These are phyloP conservation scores for Pelecanus crispus DNA, from an alignment of 2,113 vertebrate species.

Conservation along the genomic window DNA sequence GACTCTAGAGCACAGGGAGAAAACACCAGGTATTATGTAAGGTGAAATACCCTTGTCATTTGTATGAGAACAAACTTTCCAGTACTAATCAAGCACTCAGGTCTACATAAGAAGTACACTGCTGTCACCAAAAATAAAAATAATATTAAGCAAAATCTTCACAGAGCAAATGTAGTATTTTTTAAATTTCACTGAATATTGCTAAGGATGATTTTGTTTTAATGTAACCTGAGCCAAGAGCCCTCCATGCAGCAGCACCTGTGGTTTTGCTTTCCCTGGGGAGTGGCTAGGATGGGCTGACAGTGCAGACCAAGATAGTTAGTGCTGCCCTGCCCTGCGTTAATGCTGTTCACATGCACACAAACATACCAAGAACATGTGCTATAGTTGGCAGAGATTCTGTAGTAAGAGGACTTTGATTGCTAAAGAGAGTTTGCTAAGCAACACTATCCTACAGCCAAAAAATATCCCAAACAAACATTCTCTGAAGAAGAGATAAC, in stretches of 20 bases:
- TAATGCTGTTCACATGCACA: not conserved
- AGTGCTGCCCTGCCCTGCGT: not conserved
- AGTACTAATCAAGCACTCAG: not conserved
- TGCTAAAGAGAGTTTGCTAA: not conserved
- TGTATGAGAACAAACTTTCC: not conserved
- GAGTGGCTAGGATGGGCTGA: not conserved
- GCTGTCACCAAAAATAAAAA: not conserved
- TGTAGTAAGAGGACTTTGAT: not conserved
- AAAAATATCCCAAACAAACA: not conserved
- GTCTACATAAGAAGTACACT: not conserved
- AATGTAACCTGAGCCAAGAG: not conserved
- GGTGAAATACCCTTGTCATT: not conserved
- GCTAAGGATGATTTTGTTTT: not conserved
- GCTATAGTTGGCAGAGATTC: not conserved
- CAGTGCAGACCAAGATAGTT: not conserved
- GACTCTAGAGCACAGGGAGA: not conserved
- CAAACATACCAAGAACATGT: not conserved
- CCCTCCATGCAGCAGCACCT: not conserved
- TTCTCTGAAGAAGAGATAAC: not conserved
- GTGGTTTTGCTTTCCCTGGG: not conserved
- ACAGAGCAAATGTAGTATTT: not conserved
- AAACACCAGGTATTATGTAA: not conserved
- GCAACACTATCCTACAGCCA: not conserved
- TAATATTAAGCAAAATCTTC: not conserved
- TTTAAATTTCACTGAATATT: not conserved